Evolutionary conservation across 2,797 vertebrate genomes (phyloP), one percentile per base, ranked within the genome.

Genomic region (Acrocephalus scirpaceus): DNA sequence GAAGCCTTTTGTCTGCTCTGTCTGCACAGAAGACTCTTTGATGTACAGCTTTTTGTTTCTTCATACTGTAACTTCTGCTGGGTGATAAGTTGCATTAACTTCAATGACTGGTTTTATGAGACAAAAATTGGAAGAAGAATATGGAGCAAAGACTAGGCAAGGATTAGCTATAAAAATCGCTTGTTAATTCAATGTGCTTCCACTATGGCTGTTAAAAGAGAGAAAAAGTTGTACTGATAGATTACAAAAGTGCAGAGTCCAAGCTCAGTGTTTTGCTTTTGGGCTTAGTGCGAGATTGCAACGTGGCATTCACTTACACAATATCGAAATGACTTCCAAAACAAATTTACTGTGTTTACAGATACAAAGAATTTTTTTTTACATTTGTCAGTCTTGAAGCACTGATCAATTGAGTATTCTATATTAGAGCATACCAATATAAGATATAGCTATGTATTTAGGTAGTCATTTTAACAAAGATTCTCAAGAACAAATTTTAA

Each of bases 1-100:
- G 91, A 72, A 94, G 53, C 40, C 81, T 92, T 93, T 97, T 97
- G 87, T 67, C 57, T 75, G 72, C 47, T 48, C 61, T 78, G 72
- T 70, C 76, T 47, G 72, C 85, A 96, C 73, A 95, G 88, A 93
- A 89, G 50, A 90, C 60, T 36, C 83, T 95, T 96, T 97, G 88
- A 96, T 92, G 77, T 92, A 40, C 62, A 92, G 65, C 32, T 76
- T 91, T 93, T 82, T 91, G 67, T 75, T 94, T 85, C 90, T 77
- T 95, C 87, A 75, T 90, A 89, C 69, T 90, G 84, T 93, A 96
- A 84, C 64, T 95, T 95, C 78, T 94, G 80, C 76, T 78, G 78
- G 58, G 66, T 77, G 92, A 38, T 93, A 95, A 92, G 47, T 34
- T 92, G 66, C 74, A 60, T 81, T 95, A 95, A 90, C 42, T 83